Evolutionary conservation across 2,113 vertebrate genomes (phyloP), one percentile per base, ranked within the genome.

Genomic region (Centropristis striata): DNA sequence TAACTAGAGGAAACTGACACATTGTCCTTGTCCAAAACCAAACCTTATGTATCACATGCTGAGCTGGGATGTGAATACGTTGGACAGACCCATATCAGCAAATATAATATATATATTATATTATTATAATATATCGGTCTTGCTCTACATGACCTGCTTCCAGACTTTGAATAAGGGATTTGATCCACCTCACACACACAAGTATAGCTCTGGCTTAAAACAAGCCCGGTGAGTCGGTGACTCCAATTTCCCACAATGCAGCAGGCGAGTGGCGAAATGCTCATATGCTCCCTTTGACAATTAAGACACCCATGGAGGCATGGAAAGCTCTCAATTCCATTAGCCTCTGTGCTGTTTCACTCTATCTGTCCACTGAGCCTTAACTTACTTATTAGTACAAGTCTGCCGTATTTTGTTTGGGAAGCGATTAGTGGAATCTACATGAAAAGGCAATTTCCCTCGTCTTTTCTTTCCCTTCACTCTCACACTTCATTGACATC

Each of bases 391-490:
- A 94, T 94, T 91, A 91, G 87, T 71, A 85, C 89, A 59, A 88
- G 80, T 69, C 78, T 75, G 74, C 82, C 3, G 72, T 86, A 89
- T 88, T 94, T 92, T 87, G 90, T 91, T 85, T 74, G 79, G 89
- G 82, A 88, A 83, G 90, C 59, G 86, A 91, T 94, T 91, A 92
- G 89, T 70, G 86, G 75, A 92, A 92, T 91, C 90, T 89, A 91
- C 91, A 92, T 91, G 86, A 85, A 90, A 92, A 90, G 86, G 78
- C 91, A 91, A 86, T 90, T 81, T 78, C 80, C 70, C 77, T 49
- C 68, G 14, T 59, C 75, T 51, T 77, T 67, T 63, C 70, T 42
- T 44, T 46, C 44, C 68, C 80, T 54, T 71, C 71, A 23, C 67
- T 66, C 81, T 59, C 76, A 85, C 88, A 85, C 84, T 88, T 81